A percentile compares a stretch with the other conserved stretches of the same genome.
phyloP scores from a whole-genome alignment of 2,888 invertebrate genomes.

The Aspidiotus destructor region DNA sequence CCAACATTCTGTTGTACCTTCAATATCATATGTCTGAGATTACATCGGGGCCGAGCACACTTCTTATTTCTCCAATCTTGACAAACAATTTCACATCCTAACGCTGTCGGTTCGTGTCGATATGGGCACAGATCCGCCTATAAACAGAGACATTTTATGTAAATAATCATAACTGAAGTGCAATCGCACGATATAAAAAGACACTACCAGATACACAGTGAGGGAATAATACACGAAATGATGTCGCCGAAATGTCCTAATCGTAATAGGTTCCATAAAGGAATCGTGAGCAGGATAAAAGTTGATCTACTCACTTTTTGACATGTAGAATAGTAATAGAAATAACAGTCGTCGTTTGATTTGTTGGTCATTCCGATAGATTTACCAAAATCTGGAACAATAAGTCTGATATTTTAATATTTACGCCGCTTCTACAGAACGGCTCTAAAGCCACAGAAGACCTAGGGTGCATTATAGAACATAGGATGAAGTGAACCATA shows the following conservation, averaged over 20 bases:
- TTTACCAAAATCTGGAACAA: no score
- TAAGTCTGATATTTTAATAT: no score
- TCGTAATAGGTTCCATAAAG: no score
- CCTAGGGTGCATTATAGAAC: no score
- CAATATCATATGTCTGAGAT: constrained; percentile 75
- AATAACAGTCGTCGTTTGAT: constrained; percentile 78
- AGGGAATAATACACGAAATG: neutral
- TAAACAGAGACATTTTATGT: constrained; percentile 37
- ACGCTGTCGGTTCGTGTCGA: constrained; percentile 72
- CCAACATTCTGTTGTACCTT: constrained; percentile 47
- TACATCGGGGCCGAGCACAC: constrained; percentile 67
- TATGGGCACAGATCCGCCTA: constrained; percentile 72
- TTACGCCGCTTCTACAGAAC: no score
- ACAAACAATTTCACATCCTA: constrained; percentile 73
- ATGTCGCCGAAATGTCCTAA: neutral
- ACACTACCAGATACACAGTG: neutral
- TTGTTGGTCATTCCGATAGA: constrained; percentile 41
- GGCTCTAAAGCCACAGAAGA: no score
- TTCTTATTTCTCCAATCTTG: constrained; percentile 71
- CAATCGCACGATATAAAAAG: neutral
- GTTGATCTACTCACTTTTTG: constrained; percentile 53
- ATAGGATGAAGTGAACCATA: no score
- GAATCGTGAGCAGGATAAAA: no score
- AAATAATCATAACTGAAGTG: constrained; percentile 11
- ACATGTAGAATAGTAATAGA: constrained; percentile 79